phyloP scores from a whole-genome alignment of 2,797 vertebrate species.

The Periophthalmus magnuspinnatus region DNA sequence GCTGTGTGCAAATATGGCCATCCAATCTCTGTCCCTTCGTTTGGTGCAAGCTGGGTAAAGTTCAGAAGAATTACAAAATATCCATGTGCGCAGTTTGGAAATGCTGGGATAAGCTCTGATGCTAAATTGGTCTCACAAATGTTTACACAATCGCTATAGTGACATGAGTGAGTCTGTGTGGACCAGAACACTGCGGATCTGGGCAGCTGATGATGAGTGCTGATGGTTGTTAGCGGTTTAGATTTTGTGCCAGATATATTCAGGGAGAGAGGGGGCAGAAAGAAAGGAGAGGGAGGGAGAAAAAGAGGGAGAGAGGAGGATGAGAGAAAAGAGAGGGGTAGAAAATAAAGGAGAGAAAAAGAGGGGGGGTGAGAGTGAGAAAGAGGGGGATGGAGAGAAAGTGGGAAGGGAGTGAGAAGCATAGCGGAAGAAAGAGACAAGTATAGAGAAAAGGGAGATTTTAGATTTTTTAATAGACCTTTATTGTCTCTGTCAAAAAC shows the following conservation, averaged over 20 bases:
- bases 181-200: constrained; percentile 16
- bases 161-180: constrained; percentile 17
- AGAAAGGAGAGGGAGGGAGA: background rate
- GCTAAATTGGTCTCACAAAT: constrained; percentile 46
- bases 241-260: constrained; percentile 16
- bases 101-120: constrained; percentile 39
- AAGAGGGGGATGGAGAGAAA: background rate
- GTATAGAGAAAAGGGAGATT: too few species aligned
- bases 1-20: constrained; percentile 59
- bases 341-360: background rate
- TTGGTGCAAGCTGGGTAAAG: constrained; percentile 62
- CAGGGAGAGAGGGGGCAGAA: constrained; percentile 11
- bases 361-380: constrained; percentile 10
- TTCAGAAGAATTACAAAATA: constrained; percentile 71
- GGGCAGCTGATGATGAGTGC: constrained; percentile 17
- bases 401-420: too few species aligned
- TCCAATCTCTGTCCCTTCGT: constrained; percentile 56
- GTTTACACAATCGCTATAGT: constrained; percentile 39
- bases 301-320: too few species aligned
- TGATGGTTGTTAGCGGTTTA: constrained; percentile 24
- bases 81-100: constrained; percentile 44
- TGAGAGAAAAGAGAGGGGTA: background rate
- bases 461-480: too few species aligned
- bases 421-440: too few species aligned
- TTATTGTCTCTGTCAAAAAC: too few species aligned